Evolutionary conservation across 2,888 invertebrate species (phyloP).

Genomic region (Limnephilus marmoratus): DNA sequence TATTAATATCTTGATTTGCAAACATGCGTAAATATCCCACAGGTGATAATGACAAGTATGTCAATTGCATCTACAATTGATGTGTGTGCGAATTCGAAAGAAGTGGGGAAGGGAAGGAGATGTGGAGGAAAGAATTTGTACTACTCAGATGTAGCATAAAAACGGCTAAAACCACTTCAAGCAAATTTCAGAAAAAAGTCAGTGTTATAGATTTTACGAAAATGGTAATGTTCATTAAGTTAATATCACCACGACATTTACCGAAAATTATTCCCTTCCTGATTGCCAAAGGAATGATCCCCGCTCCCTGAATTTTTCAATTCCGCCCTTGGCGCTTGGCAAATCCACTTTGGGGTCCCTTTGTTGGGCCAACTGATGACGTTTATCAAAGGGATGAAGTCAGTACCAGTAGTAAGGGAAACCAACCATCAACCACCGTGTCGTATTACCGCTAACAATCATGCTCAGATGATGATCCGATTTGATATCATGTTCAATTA

Average conservation of each 20-base stretch:
- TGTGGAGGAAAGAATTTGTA: too few species aligned
- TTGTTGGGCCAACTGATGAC: constrained; percentile 53
- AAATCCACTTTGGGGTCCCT: constrained; percentile 61
- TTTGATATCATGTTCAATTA: constrained; percentile 17
- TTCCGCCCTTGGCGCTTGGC: constrained; percentile 52
- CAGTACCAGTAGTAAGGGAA: not conserved
- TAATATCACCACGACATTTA: constrained; percentile 6
- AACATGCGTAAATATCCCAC: too few species aligned
- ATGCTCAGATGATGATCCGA: not conserved
- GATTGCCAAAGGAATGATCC: constrained; percentile 17
- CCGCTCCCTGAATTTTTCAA: constrained; percentile 58
- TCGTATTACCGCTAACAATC: not conserved
- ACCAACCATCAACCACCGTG: not conserved
- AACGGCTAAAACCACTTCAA: too few species aligned
- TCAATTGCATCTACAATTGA: too few species aligned
- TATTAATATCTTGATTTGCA: too few species aligned
- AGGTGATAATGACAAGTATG: too few species aligned
- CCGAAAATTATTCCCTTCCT: not conserved
- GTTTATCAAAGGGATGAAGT: constrained; percentile 40
- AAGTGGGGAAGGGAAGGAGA: too few species aligned
- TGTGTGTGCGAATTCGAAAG: too few species aligned
- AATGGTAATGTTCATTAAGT: not conserved
- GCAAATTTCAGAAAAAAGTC: too few species aligned
- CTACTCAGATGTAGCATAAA: too few species aligned
- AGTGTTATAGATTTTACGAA: not conserved